A percentile compares a stretch with the other conserved stretches of the same genome.
phyloP scores from a whole-genome alignment of 2,888 invertebrate species.

The Neelides folsomi region DNA sequence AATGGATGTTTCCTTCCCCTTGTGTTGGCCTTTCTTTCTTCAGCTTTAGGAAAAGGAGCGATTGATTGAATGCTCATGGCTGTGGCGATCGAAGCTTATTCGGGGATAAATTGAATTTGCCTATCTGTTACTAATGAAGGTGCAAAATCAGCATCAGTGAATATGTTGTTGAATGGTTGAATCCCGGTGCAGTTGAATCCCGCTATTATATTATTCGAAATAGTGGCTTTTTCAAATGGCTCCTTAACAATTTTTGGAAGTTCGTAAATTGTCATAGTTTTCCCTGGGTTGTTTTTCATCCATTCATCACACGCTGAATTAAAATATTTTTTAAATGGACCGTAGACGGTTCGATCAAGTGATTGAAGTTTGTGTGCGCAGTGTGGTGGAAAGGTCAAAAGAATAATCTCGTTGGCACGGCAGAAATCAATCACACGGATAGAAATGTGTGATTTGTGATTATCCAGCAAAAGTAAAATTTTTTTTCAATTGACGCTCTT shows the following conservation, averaged over 20 bases:
- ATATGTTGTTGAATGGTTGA: slow-evolving; percentile 10
- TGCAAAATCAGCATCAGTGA: slow-evolving; percentile 11
- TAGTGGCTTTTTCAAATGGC: slow-evolving; percentile 8
- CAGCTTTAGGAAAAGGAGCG: no score
- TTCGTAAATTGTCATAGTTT: slow-evolving; percentile 15
- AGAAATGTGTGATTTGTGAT: slow-evolving; percentile 35
- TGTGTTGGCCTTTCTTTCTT: no score
- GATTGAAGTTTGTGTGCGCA: slow-evolving; percentile 33
- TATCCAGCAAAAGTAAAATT: slow-evolving; percentile 34
- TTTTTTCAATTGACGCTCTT: slow-evolving; percentile 19
- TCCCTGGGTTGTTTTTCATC: slow-evolving; percentile 15
- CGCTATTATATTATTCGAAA: slow-evolving; percentile 9
- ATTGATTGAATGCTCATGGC: no score
- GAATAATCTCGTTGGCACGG: slow-evolving; percentile 28
- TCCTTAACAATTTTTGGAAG: slow-evolving; percentile 5
- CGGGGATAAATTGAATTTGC: no score
- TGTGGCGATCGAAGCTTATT: no score
- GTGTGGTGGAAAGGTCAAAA: slow-evolving; percentile 33
- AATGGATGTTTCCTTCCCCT: no score
- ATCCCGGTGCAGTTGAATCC: slow-evolving; percentile 11
- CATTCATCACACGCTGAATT: slow-evolving; percentile 22
- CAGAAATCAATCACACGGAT: slow-evolving; percentile 22
- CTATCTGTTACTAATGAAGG: slow-evolving; percentile 11
- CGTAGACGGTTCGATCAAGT: slow-evolving; percentile 20
- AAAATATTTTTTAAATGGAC: slow-evolving; percentile 27